phyloP scores from a whole-genome alignment of 1,140 invertebrate genomes.

The Ostrea edulis region DNA sequence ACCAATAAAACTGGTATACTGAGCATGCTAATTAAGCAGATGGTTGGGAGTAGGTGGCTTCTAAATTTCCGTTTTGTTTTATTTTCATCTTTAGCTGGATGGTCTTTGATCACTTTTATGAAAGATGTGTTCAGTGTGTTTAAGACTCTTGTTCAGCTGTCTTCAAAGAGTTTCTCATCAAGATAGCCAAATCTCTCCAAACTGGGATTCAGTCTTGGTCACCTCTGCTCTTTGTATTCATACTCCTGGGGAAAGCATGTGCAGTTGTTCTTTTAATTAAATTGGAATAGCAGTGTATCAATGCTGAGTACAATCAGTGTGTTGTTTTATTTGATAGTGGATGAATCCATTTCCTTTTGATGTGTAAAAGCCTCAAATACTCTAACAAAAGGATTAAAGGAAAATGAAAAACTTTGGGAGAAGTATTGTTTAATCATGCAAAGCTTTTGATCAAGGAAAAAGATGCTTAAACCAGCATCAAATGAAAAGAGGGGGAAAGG shows the following conservation, averaged over 20 bases:
- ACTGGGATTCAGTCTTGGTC: neutral
- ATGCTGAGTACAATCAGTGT: slow-evolving; percentile 16
- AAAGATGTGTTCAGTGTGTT: neutral
- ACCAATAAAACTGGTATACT: slow-evolving; percentile 10
- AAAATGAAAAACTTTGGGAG: neutral
- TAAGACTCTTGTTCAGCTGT: neutral
- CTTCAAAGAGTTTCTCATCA: slow-evolving; percentile 11
- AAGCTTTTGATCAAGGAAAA: slow-evolving; percentile 25
- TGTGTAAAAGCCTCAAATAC: slow-evolving; percentile 23
- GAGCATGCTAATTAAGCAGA: slow-evolving; percentile 19
- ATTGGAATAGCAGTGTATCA: slow-evolving; percentile 28
- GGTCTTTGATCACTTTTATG: slow-evolving; percentile 13
- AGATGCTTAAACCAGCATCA: slow-evolving; percentile 10
- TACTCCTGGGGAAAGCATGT: slow-evolving; percentile 19
- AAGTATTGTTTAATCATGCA: slow-evolving; percentile 45
- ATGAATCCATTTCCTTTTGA: slow-evolving; percentile 35
- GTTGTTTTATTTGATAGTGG: slow-evolving; percentile 25
- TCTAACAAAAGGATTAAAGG: slow-evolving; percentile 28
- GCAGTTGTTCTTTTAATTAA: slow-evolving; percentile 49
- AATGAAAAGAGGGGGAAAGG: neutral
- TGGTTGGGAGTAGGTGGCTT: slow-evolving; percentile 15
- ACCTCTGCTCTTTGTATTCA: neutral
- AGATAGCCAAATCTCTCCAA: neutral
- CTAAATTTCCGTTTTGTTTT: neutral
- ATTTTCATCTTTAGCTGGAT: neutral